Evolutionary conservation across 2,113 vertebrate genomes (phyloP), one percentile per base, ranked within the genome.

Genomic region (Scomber colias): DNA sequence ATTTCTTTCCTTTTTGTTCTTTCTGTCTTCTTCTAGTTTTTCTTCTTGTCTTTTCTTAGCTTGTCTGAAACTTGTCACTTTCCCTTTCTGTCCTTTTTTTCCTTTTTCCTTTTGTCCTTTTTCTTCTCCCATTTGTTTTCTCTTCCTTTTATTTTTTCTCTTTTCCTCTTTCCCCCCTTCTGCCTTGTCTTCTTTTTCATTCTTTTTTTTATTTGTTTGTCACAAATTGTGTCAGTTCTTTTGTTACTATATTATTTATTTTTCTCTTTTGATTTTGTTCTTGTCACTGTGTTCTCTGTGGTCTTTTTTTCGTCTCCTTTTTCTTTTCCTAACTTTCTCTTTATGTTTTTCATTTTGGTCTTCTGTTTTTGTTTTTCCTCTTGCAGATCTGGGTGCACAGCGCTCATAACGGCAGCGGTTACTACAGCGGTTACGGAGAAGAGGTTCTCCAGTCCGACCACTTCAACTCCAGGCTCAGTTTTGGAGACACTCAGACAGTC

Each of bases 381-480:
- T 49, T 64, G 49, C 92, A 99, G 98, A 99, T 99, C 88, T 99
- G 98, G 98, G 98, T 99, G 71, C 97, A 98, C 90, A 99, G 98
- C 30, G 96, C 95, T 88, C 98, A 99, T 73, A 99, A 99, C 0
- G 98, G 97, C 93, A 99, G 97, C 63, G 98, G 98, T 0, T 99
- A 99, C 91, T 99, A 99, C 90, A 99, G 97, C 27, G 97, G 98
- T 54, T 99, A 99, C 24, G 98, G 98, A 49, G 98, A 99, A 50
- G 98, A 99, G 87, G 96, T 97, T 10, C 95, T 99, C 14, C 98
- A 99, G 77, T 99, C 98, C 0, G 98, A 99, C 77, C 98, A 99
- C 93, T 99, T 99, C 89, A 98, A 95, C 89, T 99, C 98, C 15
- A 94, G 96, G 19, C 95, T 99, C 50, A 99, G 98, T 77, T 99